Evolutionary conservation across 2,888 invertebrate species (phyloP).

Genomic region (Athalia cordata): DNA sequence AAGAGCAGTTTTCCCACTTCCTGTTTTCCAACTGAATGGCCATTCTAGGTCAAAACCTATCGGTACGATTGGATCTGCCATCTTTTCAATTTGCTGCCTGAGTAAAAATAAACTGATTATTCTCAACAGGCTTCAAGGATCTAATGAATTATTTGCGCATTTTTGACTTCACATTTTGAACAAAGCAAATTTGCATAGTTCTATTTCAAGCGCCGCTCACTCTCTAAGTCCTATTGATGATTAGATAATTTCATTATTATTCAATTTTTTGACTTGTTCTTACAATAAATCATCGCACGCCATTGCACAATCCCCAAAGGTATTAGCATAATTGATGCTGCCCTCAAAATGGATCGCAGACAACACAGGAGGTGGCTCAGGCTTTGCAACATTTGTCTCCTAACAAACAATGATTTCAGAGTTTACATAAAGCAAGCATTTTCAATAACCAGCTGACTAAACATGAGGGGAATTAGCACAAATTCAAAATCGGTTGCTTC

Average conservation of each 20-base stretch:
- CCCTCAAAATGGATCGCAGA: conserved; percentile 61
- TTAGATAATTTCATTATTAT: conserved; percentile 11
- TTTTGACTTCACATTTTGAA: conserved; percentile 10
- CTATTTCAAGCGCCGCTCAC: background rate
- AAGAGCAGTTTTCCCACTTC: conserved; percentile 78
- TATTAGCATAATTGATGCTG: conserved; percentile 60
- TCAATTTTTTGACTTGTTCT: conserved; percentile 46
- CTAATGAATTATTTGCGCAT: conserved; percentile 10
- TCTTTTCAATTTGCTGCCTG: conserved; percentile 69
- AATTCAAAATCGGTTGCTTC: background rate
- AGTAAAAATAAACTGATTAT: background rate
- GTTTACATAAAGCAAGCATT: background rate
- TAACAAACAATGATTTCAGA: conserved; percentile 44
- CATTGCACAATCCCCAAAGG: conserved; percentile 64
- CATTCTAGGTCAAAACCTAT: conserved; percentile 82
- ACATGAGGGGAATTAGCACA: background rate
- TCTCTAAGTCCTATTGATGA: conserved; percentile 4
- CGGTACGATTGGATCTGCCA: conserved; percentile 70
- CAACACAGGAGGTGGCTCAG: conserved; percentile 49
- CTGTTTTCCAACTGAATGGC: conserved; percentile 79
- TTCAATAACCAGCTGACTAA: background rate
- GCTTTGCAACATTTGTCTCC: conserved; percentile 47
- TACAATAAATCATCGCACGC: conserved; percentile 68
- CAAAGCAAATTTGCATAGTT: background rate
- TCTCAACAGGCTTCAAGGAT: too few species aligned